phyloP scores from a whole-genome alignment of 2,113 vertebrate species.

The Sebastes schlegelii region DNA sequence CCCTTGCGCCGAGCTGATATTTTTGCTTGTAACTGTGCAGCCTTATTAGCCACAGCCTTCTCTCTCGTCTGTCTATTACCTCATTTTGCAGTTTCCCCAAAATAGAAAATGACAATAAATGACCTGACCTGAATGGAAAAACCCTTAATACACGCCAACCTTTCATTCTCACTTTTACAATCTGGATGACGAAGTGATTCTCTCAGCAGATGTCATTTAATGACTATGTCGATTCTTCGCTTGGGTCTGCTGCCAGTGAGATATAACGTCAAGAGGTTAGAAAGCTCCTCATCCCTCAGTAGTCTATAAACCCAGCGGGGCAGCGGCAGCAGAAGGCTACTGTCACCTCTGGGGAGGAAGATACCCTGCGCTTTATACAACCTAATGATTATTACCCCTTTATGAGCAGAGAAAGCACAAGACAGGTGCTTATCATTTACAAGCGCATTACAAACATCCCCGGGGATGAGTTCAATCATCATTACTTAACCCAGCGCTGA shows the following conservation, averaged over 20 bases:
- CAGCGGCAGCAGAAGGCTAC: constrained; percentile 38
- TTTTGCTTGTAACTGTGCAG: background rate
- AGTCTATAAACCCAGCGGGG: constrained; percentile 17
- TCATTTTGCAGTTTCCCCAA: background rate
- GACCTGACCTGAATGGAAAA: background rate
- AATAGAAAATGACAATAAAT: constrained; percentile 1
- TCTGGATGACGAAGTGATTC: constrained; percentile 12
- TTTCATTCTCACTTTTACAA: constrained; percentile 19
- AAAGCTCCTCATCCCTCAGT: background rate
- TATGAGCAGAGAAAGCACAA: constrained; percentile 30
- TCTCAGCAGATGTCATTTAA: constrained; percentile 20
- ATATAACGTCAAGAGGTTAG: constrained; percentile 9
- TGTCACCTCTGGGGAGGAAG: constrained; percentile 36
- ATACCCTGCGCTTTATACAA: constrained; percentile 30
- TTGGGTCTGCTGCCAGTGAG: constrained; percentile 3
- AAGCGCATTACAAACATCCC: constrained; percentile 53
- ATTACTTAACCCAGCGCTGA: constrained; percentile 31
- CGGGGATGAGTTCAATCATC: constrained; percentile 38
- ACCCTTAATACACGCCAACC: background rate
- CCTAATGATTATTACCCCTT: constrained; percentile 55
- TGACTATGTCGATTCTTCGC: background rate
- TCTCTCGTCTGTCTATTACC: background rate
- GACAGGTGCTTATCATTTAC: constrained; percentile 65
- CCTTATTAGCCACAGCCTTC: background rate
- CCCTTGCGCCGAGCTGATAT: background rate